Base-by-base conservation (phyloP, 2,888 invertebrate genomes). In the Andrena hattorfiana region DNA sequence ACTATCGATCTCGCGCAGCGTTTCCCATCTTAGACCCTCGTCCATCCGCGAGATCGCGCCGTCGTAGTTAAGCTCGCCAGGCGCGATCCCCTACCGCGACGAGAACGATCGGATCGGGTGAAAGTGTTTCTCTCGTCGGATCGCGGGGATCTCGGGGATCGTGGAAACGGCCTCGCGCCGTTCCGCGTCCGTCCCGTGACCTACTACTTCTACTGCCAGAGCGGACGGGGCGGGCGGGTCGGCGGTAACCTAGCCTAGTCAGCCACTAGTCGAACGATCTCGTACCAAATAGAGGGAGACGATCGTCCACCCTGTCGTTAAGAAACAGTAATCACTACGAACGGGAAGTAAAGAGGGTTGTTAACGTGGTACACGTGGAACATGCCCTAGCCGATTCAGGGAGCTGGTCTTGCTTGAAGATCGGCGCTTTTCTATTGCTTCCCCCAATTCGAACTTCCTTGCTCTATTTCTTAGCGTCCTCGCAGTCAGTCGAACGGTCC, bases 171-270 rank as follows among this genome's bases (percentile, higher is more conserved):
- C 81, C 77, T 83, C 71, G 64, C 42, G 78, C 72, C 71, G 75
- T 81, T 73, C 30, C 79, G 60, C 49, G 59, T 81, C 74, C 23
- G 67, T 76, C 73, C 74, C 75, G 70, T 74, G 63, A 83, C 68
- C 74, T 35, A 81, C 63, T 86, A 85, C 79, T 86, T 83, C 83
- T 89, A 90, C 89, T 90, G 90, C 90, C 90, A 91, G 87, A 90
- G 85, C 71, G 85, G 86, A 86, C 86, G 75, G 83, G 84, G 81
- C 83, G 79, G 67, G 73, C 81, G 89, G 85, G 83, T 89, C 86
- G 87, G 73, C 78, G 84, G 30, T n/a, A 42, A 69, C 77, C 49
- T 80, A 86, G 69, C 10, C 88, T 88, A 88, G 84, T 83, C 87
- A 84, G 51, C 16, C 67, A 69, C 80, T 87, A 85, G 88, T 85